phyloP scores from a whole-genome alignment of 2,888 invertebrate genomes.

The Escarpia spicata region DNA sequence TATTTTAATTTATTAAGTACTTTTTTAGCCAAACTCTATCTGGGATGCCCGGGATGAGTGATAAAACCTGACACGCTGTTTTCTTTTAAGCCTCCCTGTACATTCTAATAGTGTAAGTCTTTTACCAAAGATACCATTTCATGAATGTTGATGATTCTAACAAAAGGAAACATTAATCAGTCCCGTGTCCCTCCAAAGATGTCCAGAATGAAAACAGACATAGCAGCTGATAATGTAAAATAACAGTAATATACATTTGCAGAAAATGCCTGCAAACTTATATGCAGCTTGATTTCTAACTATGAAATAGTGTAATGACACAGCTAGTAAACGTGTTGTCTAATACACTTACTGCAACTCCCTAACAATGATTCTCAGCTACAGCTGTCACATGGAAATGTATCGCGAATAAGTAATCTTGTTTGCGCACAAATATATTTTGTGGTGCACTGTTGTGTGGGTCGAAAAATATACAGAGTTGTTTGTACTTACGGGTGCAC shows the following conservation, averaged over 20 bases:
- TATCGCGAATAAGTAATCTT: background rate
- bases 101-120: background rate
- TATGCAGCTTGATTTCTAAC: background rate
- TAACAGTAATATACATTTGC: background rate
- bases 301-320: background rate
- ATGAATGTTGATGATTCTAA: background rate
- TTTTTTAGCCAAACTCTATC: no score
- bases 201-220: background rate
- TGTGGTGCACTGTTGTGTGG: background rate
- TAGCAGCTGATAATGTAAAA: background rate
- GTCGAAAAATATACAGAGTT: background rate
- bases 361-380: background rate
- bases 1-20: no score
- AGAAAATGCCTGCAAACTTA: background rate
- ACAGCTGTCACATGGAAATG: background rate
- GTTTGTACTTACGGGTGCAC: conserved; percentile 5
- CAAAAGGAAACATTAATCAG: background rate
- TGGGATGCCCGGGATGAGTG: no score
- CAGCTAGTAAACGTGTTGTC: background rate
- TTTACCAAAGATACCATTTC: background rate
- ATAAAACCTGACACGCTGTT: background rate
- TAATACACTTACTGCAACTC: background rate
- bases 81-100: background rate
- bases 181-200: background rate
- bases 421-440: background rate